Conservation (phyloP, 2,888 invertebrate species). For the Tolmerus cingulatus region DNA sequence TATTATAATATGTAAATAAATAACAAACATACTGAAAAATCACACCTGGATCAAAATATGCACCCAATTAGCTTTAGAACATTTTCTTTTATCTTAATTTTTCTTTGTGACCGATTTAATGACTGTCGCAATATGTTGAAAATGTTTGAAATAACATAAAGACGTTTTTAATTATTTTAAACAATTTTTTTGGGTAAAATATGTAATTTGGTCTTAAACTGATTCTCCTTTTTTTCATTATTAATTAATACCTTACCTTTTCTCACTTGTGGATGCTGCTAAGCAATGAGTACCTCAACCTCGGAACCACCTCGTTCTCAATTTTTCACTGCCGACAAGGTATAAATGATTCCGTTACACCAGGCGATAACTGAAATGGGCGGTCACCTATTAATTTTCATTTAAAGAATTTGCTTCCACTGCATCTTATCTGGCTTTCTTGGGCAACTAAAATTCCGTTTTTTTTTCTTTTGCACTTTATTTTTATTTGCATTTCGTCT, state of each 20-base stretch:
- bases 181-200: not conserved
- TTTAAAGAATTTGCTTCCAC: not conserved
- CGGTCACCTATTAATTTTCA: not conserved
- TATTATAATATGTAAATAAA: not conserved
- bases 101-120: not conserved
- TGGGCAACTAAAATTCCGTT: not conserved
- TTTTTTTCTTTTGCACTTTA: not conserved
- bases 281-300: too few relatives aligned
- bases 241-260: not conserved
- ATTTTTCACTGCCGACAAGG: not conserved
- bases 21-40: not conserved
- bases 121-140: not conserved
- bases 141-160: not conserved
- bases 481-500: not conserved
- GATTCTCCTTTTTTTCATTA: not conserved
- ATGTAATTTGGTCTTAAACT: not conserved
- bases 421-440: not conserved
- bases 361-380: not conserved
- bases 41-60: not conserved
- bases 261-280: too few relatives aligned
- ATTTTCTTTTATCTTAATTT: not conserved
- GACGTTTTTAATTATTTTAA: too few relatives aligned
- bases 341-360: not conserved
- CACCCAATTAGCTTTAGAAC: not conserved
- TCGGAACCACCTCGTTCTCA: not conserved